Evolutionary conservation across 2,797 vertebrate species (phyloP), one percentile per base, ranked within the genome.

Genomic region (Cryptoblepharus egeriae): DNA sequence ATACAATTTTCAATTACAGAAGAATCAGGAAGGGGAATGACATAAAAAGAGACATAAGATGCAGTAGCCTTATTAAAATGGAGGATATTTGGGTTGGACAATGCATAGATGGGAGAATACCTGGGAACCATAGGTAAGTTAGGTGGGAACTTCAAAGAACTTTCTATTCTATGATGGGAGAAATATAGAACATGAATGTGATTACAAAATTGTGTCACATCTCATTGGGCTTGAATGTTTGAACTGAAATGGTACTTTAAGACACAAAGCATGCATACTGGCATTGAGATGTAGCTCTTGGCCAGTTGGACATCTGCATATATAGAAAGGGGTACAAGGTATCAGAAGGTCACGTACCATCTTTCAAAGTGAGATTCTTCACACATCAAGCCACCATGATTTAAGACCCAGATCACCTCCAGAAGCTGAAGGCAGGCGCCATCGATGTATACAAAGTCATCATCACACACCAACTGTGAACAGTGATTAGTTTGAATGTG

Each of bases 401-500:
- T 84, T 74, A 84, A 79, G n/a, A 68, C 63, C 76, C 61, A 52
- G 80, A 82, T 42, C 57, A 61, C 18, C 39, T 60, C 2, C 24
- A 79, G 26, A 15, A 81, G 35, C 16, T 42, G 30, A 39, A 61
- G 60, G 55, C 70, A 60, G 63, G 67, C 60, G 61, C 64, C 79
- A 84, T 68, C 61, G 60, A 74, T 30, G 58, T 16, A 79, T 12
- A 49, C 45, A 2, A 49, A n/a, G n/a, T n/a, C 63, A 79, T n/a
- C 52, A 60, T 60, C 63, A 45, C 63, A 61, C 4, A 37, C 76
- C 76, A 74, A 79, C 52, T 74, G 76, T 60, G 70, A 68, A 42
- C 67, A 74, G 65, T n/a, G 80, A 42, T 61, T 77, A 77, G 71
- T 85, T 84, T 83, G 74, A 65, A 76, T 60, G 32, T 7, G 3